Evolutionary conservation across 2,888 invertebrate species (phyloP), one percentile per base, ranked within the genome.

Genomic region (Mallateleia sp.): DNA sequence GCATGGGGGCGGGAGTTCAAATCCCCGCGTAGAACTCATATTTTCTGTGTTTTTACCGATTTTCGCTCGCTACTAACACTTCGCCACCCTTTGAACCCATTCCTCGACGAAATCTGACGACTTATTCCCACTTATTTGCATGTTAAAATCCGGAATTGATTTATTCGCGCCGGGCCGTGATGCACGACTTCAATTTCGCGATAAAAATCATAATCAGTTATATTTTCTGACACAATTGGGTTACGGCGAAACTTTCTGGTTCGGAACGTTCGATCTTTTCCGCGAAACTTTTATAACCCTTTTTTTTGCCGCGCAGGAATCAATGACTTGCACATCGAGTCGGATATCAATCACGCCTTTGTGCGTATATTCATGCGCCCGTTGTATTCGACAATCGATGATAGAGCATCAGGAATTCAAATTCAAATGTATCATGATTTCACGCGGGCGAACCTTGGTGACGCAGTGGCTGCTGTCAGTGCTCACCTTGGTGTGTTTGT

Each of bases 281-380:
- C 74, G 74, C 74, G 60, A 74, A 74, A 82, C 81, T 75, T 82
- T 32, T 74, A 66, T 60, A 67, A 81, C 81, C 71, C 77, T 77
- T 78, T 78, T 69, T 71, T 60, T 32, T 54, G 34, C 62, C 62
- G 28, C 60, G 28, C 42, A 64, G 56, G 78, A 78, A 78, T 79
- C 84, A 74, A 67, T 84, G 84, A 84, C 84, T 85, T 56, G 74
- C 67, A 67, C 74, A 20, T 74, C 79, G 60, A 45, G 14, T 74
- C 45, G 78, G 74, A 67, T 85, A 85, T 85, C 84, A 85, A 85
- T 85, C 84, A 85, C 74, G 74, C 79, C 67, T 79, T 85, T 85
- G 79, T 79, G 74, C 60, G 72, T 74, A 42, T 42, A 74, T 74
- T 71, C 72, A 50, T 56, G 34, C 71, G 56, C 64, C 69, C 56